Evolutionary conservation across 2,888 invertebrate species (phyloP).

Genomic region (Gymnocheta viridis): DNA sequence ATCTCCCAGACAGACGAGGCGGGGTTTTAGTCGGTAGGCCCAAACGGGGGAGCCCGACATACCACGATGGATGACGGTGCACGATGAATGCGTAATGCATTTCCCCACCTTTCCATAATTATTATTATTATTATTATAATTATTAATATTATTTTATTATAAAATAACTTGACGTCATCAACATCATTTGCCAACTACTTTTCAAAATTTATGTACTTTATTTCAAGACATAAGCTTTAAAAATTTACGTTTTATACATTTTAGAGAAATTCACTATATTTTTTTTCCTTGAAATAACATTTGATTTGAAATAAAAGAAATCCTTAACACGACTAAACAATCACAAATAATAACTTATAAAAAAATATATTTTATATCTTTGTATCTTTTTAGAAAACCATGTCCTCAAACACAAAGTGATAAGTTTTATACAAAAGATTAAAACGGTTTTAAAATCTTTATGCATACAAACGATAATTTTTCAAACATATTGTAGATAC

Average conservation of each 20-base stretch:
- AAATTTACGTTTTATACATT: neutral
- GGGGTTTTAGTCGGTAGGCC: no score
- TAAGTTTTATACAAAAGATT: slow-evolving; percentile 20
- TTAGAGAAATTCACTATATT: neutral
- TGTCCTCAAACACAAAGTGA: slow-evolving; percentile 31
- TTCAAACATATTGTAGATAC: slow-evolving; percentile 21
- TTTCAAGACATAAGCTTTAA: neutral
- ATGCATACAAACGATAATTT: neutral
- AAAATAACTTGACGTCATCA: no score
- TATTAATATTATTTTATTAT: no score
- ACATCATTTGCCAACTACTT: no score
- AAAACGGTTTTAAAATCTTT: slow-evolving; percentile 12
- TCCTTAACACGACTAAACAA: slow-evolving; percentile 22
- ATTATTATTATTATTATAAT: no score
- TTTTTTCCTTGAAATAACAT: neutral
- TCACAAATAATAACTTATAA: neutral
- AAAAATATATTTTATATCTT: slow-evolving; percentile 1
- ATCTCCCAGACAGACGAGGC: no score
- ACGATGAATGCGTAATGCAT: no score
- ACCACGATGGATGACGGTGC: no score
- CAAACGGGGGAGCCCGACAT: no score
- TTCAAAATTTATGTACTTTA: no score
- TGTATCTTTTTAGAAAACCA: neutral
- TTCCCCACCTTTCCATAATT: no score
- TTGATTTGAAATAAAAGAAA: neutral